phyloP scores from a whole-genome alignment of 2,113 vertebrate genomes.

The Gasterosteus aculeatus region DNA sequence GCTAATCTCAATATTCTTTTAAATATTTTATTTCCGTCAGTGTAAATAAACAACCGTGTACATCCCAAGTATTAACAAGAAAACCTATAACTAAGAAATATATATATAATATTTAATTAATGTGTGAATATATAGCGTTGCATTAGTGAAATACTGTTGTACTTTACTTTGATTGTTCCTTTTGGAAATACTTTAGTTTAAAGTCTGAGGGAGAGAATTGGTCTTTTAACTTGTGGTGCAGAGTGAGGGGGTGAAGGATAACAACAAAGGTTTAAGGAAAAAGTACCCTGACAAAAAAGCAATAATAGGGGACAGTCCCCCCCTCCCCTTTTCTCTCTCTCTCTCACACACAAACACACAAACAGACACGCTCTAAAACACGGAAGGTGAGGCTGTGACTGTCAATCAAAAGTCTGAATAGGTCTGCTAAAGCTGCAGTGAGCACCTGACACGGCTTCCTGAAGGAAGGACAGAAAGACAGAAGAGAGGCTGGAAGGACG shows the following conservation, averaged over 20 bases:
- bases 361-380: constrained; percentile 31
- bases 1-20: not conserved
- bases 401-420: constrained; percentile 62
- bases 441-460: constrained; percentile 34
- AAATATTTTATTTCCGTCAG: not conserved
- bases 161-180: not conserved
- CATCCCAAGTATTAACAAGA: not conserved
- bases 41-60: not conserved
- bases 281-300: constrained; percentile 66
- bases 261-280: constrained; percentile 65
- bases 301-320: constrained; percentile 64
- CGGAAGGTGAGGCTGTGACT: constrained; percentile 64
- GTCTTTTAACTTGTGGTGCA: constrained; percentile 23
- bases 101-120: not conserved
- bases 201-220: constrained; percentile 27
- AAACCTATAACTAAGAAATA: not conserved
- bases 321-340: constrained; percentile 42
- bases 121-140: not conserved
- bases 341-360: constrained; percentile 24
- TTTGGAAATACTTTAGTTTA: constrained; percentile 6
- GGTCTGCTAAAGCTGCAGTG: constrained; percentile 53
- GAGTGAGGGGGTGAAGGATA: constrained; percentile 64
- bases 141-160: not conserved
- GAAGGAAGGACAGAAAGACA: constrained; percentile 40
- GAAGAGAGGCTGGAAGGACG: constrained; percentile 30